A percentile compares a stretch with the other conserved stretches of the same genome.
phyloP scores from a whole-genome alignment of 2,888 invertebrate genomes.

The Mythimna loreyi region DNA sequence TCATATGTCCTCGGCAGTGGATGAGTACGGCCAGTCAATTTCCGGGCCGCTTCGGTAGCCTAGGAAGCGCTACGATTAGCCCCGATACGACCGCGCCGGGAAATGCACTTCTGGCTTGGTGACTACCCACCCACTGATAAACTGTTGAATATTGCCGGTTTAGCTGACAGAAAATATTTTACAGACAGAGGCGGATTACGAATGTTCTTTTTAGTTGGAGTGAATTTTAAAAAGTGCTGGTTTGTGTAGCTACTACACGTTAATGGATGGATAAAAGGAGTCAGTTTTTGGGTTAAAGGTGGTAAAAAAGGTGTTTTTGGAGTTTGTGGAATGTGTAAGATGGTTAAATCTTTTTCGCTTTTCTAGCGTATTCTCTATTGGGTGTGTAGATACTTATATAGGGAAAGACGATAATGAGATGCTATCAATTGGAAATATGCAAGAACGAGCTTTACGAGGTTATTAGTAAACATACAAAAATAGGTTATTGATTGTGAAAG shows the following conservation, averaged over 20 bases:
- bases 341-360: no score
- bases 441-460: no score
- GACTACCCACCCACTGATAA: conserved; percentile 47
- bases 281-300: no score
- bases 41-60: conserved; percentile 73
- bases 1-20: conserved; percentile 65
- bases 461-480: no score
- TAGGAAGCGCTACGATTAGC: conserved; percentile 70
- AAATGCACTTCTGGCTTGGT: conserved; percentile 59
- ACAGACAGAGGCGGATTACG: conserved; percentile 8
- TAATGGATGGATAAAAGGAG: no score
- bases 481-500: no score
- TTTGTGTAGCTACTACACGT: no score
- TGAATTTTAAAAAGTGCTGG: neutral
- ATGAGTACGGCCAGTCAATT: conserved; percentile 75
- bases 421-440: no score
- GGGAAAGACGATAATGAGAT: neutral
- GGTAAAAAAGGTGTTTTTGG: neutral
- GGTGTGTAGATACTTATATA: neutral
- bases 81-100: conserved; percentile 57
- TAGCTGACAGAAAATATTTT: conserved; percentile 29
- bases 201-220: conserved; percentile 5
- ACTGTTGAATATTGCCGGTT: conserved; percentile 52
- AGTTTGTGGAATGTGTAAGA: neutral
- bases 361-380: no score